Base-by-base conservation (phyloP, 2,888 invertebrate species). In the Steinernema scapterisci region DNA sequence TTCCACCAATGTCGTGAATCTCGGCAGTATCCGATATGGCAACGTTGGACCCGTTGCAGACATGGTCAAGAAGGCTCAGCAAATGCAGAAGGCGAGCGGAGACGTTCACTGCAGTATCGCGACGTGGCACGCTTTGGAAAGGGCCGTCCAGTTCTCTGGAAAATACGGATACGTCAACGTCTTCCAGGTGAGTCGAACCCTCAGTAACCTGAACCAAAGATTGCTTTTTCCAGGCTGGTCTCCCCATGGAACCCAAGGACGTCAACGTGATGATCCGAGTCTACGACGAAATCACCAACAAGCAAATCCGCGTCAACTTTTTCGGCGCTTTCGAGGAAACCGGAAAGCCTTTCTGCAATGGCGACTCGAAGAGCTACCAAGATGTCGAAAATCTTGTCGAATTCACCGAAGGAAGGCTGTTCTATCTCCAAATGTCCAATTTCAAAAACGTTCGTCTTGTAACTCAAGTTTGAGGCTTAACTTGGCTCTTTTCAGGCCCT, bases 81-180 rank as follows among this genome's bases (percentile, higher is more conserved):
- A 13, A 2, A 7, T 19, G 16, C 5, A 38, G 43, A n/a, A 13
- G 23, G 56, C 56, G 23, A 23, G 1, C 9, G 44, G 2, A 3
- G 71, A 71, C 21, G 6, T 19, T 27, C 27, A 38, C 63, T 46
- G 44, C 25, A 11, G 1, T 11, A 11, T 75, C 45, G 7, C 73
- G 71, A 74, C 80, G 3, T 80, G 80, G 76, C 76, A 78, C n/a
- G 82, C 82, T 9, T 71, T 82, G 38, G 74, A 79, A 27, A 71
- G 74, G 38, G 79, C 79, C 0, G 70, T 80, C 25, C 72, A 31
- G 16, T 63, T 27, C 31, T 75, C 70, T 21, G 54, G 16, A 56
- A 81, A 77, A 75, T 75, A 19, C 48, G 77, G 3, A 31, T 82
- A 75, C 38, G 72, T 82, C 56, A 77, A 82, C 72, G 75, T 82